Base-by-base conservation (phyloP, 1,140 invertebrate genomes). In the Procambarus virginalis region DNA sequence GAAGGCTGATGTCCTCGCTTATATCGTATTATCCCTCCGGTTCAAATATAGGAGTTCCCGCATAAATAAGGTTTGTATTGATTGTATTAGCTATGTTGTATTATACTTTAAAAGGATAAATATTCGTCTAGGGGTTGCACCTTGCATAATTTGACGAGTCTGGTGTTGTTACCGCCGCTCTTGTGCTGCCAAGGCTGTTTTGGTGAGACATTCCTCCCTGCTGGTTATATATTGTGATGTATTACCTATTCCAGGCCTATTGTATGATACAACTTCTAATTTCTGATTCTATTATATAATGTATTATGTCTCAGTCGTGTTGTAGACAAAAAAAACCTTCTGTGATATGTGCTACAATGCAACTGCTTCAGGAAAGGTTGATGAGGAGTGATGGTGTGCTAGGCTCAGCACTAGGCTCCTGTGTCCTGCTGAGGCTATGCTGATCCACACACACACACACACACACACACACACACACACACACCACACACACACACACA, bases 311-410 rank as follows among this genome's bases (percentile, higher is more conserved):
- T 68, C 80, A 68, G 80, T 82, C 80, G 80, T 82, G 51, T 82
- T 68, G 80, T 82, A 81, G 49, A 51, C 49, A n/a, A 75, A n/a
- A 64, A 68, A 64, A 89, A 83, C 75, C 58, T 89, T 84, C 88
- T 89, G 88, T 89, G 88, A 89, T 89, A 89, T 79, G 75, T 83
- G 58, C 88, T 81, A 84, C 88, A 89, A 89, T 89, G 88, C 88
- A 89, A 84, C 48, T 77, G 45, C 68, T 73, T 73, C 68, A 73
- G 68, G 68, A 22, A 22, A 73, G n/a, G 68, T 73, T 73, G 68
- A 73, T 5, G 17, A 73, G 68, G 8, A 8, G 34, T 73, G 68
- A 34, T 73, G 68, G 22, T 6, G 68, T 34, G n/a, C 34, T 6
- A 73, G n/a, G 64, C 6, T 6, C 4, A 22, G 68, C 22, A 22